Evolutionary conservation across 1,140 invertebrate genomes (phyloP).

Genomic region (Coenobita brevimanus): DNA sequence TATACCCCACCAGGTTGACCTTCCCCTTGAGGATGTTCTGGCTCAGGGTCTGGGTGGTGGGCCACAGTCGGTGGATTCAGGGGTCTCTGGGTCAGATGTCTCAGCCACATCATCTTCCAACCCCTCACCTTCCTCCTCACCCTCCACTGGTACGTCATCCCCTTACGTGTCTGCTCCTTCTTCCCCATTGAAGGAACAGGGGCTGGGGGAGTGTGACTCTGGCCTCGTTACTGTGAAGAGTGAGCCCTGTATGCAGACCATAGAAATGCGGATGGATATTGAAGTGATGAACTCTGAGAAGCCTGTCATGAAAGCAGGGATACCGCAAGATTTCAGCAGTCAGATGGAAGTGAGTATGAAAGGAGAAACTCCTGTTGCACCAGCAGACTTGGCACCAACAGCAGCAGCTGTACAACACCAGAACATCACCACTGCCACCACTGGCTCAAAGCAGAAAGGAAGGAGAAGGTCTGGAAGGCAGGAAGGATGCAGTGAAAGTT

Average conservation of each 20-base stretch:
- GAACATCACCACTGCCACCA: too few relatives aligned
- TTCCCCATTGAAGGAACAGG: slow-evolving; percentile 23
- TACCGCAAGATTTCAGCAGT: too few relatives aligned
- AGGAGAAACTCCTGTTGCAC: too few relatives aligned
- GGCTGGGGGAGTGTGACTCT: neutral
- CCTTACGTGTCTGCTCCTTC: slow-evolving; percentile 17
- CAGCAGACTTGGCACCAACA: too few relatives aligned
- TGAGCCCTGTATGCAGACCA: too few relatives aligned
- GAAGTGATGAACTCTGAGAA: neutral
- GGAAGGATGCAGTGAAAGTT: too few relatives aligned
- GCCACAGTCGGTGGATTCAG: slow-evolving; percentile 40
- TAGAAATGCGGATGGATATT: too few relatives aligned
- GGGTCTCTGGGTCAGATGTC: slow-evolving; percentile 33
- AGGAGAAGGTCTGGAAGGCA: too few relatives aligned
- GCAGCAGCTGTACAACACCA: too few relatives aligned
- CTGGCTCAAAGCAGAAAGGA: too few relatives aligned
- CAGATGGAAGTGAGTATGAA: too few relatives aligned
- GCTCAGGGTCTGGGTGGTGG: slow-evolving; percentile 47
- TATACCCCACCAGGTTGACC: slow-evolving; percentile 23
- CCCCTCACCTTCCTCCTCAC: neutral
- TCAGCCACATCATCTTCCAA: neutral
- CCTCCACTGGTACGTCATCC: neutral
- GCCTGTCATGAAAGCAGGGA: too few relatives aligned
- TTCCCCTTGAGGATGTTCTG: slow-evolving; percentile 50
- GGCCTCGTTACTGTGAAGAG: neutral